A percentile compares a stretch with the other conserved stretches of the same genome.
These are phyloP conservation scores for Pimephales promelas DNA, from an alignment of 2,113 vertebrate genomes.

Conservation along the genomic window DNA sequence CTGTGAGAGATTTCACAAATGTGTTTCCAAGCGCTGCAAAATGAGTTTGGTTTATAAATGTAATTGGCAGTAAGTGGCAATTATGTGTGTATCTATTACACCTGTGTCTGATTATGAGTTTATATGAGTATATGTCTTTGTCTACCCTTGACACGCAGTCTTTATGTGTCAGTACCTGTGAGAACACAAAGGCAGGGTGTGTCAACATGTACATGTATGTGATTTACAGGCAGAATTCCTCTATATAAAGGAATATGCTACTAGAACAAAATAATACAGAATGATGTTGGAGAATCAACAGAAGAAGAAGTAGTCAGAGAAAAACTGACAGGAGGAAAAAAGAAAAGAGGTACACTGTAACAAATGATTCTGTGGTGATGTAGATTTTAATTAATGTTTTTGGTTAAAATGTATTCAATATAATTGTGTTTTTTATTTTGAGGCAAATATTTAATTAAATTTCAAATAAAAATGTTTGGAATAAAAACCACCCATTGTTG, in stretches of 20 bases:
- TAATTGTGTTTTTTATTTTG: too few species aligned
- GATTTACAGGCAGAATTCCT: slow-evolving; percentile 22
- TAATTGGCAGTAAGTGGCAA: slow-evolving; percentile 26
- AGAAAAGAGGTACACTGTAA: background rate
- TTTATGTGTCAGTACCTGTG: background rate
- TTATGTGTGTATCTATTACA: background rate
- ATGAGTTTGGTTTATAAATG: slow-evolving; percentile 1
- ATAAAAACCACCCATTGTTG: too few species aligned
- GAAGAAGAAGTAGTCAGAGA: background rate
- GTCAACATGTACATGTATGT: background rate
- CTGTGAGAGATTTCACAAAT: background rate
- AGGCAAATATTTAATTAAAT: too few species aligned
- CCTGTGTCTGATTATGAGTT: background rate
- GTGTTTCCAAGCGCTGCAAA: slow-evolving; percentile 31
- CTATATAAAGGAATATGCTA: background rate
- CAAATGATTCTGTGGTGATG: too few species aligned
- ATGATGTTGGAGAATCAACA: background rate
- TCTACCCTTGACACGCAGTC: slow-evolving; percentile 9
- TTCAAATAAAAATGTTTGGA: too few species aligned
- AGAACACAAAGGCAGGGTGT: background rate
- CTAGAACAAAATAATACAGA: background rate
- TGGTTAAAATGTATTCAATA: too few species aligned
- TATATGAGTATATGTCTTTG: background rate
- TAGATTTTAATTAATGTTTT: too few species aligned
- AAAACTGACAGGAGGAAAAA: background rate